Evolutionary conservation across 2,113 vertebrate species (phyloP), one percentile per base, ranked within the genome.

Genomic region (Crotalus helleri): DNA sequence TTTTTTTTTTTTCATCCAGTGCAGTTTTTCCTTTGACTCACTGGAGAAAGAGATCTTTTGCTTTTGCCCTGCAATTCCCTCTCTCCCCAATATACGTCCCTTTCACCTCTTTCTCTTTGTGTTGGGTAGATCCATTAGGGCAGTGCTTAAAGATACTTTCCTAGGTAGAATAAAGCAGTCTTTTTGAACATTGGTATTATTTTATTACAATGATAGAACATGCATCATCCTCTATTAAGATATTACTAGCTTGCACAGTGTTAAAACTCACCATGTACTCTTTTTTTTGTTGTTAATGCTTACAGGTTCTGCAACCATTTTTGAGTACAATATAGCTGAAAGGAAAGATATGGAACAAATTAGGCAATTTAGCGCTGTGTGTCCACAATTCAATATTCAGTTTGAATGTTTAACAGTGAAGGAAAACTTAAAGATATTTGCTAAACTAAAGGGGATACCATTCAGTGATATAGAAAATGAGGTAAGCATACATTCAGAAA

Each of bases 361-460:
- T 94, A 97, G 96, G 95, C 97, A 97, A 93, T 97, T 98, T 94
- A 97, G 98, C 90, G 99, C 98, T 92, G 91, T 99, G 91, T 99
- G 99, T 88, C 99, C 99, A 2, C 99, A 99, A 1, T 97, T 98
- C 95, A 98, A 99, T 95, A 97, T 99, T 92, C 98, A 99, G 87
- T 99, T 99, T 92, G 98, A 98, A 55, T 97, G 97, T 90, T 97
- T 99, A 93, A 99, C 99, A 0, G 98, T 99, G 95, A 98, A 98
- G 96, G 99, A 99, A 95, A 99, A 99, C 95, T 97, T 99, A 89
- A 96, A 95, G 89, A 97, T 98, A 4, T 99, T 99, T 61, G 98
- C 98, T 23, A 98, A 98, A 91, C 95, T 99, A 94, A 99, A 99
- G 95, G 99, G 99, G 53, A 98, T 99, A 95, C 96, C 94, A 0